A percentile compares a stretch with the other conserved stretches of the same genome.
phyloP scores from a whole-genome alignment of 2,888 invertebrate species.

The Clepsis dumicolana region DNA sequence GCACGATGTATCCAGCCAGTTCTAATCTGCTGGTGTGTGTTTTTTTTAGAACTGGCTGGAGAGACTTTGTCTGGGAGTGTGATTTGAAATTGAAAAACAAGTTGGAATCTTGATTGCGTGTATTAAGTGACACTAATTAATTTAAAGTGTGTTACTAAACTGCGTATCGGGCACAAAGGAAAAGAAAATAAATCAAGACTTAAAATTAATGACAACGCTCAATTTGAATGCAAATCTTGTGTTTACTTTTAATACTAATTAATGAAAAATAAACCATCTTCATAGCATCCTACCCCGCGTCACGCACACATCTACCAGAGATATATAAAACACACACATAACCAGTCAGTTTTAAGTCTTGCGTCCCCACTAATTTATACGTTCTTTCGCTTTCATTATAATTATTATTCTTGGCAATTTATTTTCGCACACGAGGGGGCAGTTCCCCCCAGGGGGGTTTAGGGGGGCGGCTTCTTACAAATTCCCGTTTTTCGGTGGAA shows the following conservation, averaged over 20 bases:
- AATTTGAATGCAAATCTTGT: neutral
- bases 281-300: conserved; percentile 19
- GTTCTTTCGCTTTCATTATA: conserved; percentile 87
- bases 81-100: neutral
- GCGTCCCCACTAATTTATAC: conserved; percentile 86
- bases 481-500: conserved; percentile 86
- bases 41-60: neutral
- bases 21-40: too few species aligned
- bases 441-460: conserved; percentile 56
- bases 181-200: too few species aligned
- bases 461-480: conserved; percentile 81
- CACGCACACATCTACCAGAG: conserved; percentile 9
- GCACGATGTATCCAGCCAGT: too few species aligned
- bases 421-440: conserved; percentile 86
- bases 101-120: neutral
- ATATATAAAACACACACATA: conserved; percentile 48
- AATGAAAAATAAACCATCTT: conserved; percentile 1
- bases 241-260: neutral
- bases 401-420: conserved; percentile 87
- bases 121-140: too few species aligned
- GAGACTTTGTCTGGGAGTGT: neutral
- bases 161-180: too few species aligned
- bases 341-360: conserved; percentile 66
- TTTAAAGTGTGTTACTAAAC: too few species aligned
- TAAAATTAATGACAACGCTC: neutral